Evolutionary conservation across 2,113 vertebrate species (phyloP).

Genomic region (Neogobius melanostomus): DNA sequence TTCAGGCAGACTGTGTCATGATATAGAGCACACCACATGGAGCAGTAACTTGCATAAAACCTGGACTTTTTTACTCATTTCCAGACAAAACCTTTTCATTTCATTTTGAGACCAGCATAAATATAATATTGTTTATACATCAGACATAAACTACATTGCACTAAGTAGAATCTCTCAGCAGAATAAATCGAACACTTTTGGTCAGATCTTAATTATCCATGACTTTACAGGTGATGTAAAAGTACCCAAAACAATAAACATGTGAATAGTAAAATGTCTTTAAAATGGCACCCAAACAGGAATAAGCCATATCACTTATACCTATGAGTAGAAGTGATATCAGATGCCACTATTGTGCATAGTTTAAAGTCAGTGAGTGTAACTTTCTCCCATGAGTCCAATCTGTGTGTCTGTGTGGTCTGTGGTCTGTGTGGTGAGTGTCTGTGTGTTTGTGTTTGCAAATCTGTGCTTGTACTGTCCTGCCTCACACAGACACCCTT

Average conservation of each 20-base stretch:
- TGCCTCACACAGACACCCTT: not conserved
- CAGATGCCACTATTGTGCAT: slow-evolving; percentile 26
- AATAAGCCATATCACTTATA: no score
- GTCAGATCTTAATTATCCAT: not conserved
- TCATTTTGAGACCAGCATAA: not conserved
- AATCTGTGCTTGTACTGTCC: slow-evolving; percentile 9
- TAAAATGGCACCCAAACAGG: no score
- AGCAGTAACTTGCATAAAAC: not conserved
- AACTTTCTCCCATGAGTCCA: slow-evolving; percentile 28
- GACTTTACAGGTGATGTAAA: no score
- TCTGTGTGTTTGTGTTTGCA: not conserved
- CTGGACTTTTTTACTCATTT: not conserved
- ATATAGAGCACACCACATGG: not conserved
- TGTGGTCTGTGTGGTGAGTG: slow-evolving; percentile 19
- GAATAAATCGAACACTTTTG: not conserved
- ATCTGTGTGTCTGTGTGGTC: slow-evolving; percentile 23
- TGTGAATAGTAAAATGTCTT: no score
- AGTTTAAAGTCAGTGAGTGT: slow-evolving; percentile 26
- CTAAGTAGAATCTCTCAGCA: not conserved
- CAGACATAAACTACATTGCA: not conserved
- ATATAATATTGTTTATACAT: not conserved
- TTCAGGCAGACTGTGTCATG: not conserved
- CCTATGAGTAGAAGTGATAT: not conserved
- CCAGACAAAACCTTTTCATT: not conserved
- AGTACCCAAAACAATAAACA: no score